Evolutionary conservation across 2,113 vertebrate genomes (phyloP).

Genomic region (Hippocampus guttulatus): DNA sequence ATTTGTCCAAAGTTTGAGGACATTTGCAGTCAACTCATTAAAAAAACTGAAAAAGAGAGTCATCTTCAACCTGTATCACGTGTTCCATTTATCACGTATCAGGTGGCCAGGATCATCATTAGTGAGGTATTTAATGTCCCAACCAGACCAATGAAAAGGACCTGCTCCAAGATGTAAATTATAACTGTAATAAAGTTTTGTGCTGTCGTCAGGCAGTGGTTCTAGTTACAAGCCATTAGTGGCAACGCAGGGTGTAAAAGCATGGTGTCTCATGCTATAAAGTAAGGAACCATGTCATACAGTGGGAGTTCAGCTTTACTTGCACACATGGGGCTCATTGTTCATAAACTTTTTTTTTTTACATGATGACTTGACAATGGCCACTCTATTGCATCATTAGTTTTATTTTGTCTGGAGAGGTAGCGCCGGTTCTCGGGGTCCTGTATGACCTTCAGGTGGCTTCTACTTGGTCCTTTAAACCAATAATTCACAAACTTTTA

Average conservation of each 20-base stretch:
- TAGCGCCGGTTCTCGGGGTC: constrained; percentile 1
- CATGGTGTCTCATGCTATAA: neutral
- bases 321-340: neutral
- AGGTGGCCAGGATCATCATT: constrained; percentile 27
- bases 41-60: constrained; percentile 27
- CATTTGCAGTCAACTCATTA: constrained; percentile 3
- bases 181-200: constrained; percentile 28
- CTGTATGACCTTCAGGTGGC: constrained; percentile 11
- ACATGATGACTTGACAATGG: constrained; percentile 17
- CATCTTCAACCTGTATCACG: neutral
- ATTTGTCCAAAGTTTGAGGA: constrained; percentile 6
- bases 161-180: constrained; percentile 21
- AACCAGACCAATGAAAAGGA: constrained; percentile 41
- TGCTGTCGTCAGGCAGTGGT: constrained; percentile 22
- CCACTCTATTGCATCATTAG: constrained; percentile 22
- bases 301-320: constrained; percentile 4
- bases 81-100: constrained; percentile 23
- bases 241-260: constrained; percentile 8
- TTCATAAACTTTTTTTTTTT: constrained; percentile 27
- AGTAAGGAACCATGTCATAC: neutral
- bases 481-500: neutral
- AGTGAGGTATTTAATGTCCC: constrained; percentile 30
- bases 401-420: constrained; percentile 17
- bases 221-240: constrained; percentile 25
- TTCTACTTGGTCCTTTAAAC: neutral